Base-by-base conservation (phyloP, 2,797 vertebrate genomes). In the Sebastiscus albofasciatus region DNA sequence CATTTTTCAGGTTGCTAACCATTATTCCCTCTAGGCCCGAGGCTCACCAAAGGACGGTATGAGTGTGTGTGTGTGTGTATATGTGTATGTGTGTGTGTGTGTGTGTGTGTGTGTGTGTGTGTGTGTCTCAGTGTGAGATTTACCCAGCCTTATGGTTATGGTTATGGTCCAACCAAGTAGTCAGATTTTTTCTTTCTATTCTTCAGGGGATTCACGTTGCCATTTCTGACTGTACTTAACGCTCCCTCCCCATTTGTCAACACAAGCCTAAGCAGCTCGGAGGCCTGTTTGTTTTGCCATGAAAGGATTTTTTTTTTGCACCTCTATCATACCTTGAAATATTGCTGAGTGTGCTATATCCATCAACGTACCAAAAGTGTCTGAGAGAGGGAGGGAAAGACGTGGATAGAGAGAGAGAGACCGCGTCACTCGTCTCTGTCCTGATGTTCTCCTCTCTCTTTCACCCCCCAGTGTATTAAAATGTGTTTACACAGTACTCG, bases 1-100 rank as follows among this genome's bases (percentile, higher is more conserved):
- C 94, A 96, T 96, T 95, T 95, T 95, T 96, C 94, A 96, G 94
- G 94, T 95, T 96, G 90, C 94, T 95, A 95, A 95, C 93, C 94
- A 95, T 95, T 95, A 96, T 94, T 95, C 94, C 94, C 93, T 90
- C 86, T 74, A 89, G 91, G 93, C 94, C 92, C 61, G 80, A 72
- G 82, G 85, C 89, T 89, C 79, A 88, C 91, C 84, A 84, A 77
- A 92, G 83, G 79, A 81, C 74, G 62, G 56, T 76, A 14, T 39
- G 73, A 62, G 72, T 81, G 39, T 67, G 52, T 76, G 79, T 71
- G 67, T 65, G 61, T 70, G 46, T 76, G 46, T 84, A 62, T 79
- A 67, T 80, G 59, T 33, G 65, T 61, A 55, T 67, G 72, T 68
- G 72, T 80, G 26, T 67, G 46, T 78, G 79, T 72, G 67, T 66